These are phyloP conservation scores for Leistus spinibarbis DNA, from an alignment of 2,888 invertebrate genomes.

Conservation along the genomic window DNA sequence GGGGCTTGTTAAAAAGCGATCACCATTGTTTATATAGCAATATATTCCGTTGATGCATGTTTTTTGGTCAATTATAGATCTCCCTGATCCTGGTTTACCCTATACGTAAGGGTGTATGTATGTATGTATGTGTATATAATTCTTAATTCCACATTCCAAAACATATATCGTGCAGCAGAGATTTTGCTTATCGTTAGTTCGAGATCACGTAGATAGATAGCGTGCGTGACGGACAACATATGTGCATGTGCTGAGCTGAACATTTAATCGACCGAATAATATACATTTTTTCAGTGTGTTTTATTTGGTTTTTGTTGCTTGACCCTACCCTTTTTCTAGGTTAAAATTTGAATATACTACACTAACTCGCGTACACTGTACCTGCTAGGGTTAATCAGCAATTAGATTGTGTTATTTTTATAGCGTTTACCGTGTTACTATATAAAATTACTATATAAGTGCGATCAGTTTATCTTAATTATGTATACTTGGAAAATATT, in stretches of 20 bases:
- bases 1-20: background rate
- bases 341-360: constrained; percentile 7
- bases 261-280: background rate
- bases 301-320: background rate
- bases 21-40: background rate
- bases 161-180: background rate
- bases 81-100: background rate
- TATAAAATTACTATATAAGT: too few relatives aligned
- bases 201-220: constrained; percentile 2
- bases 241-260: constrained; percentile 8
- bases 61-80: background rate
- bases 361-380: background rate
- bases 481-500: too few relatives aligned
- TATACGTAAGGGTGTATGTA: background rate
- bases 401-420: constrained; percentile 1
- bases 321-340: background rate
- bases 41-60: background rate
- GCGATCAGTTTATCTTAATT: too few relatives aligned
- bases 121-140: background rate
- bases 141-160: background rate
- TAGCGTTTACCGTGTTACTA: background rate
- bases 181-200: background rate
- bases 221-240: constrained; percentile 1
- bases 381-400: background rate
- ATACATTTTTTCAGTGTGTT: background rate